These are phyloP conservation scores for Fragum fragum DNA, from an alignment of 2,888 invertebrate species.

Conservation along the genomic window DNA sequence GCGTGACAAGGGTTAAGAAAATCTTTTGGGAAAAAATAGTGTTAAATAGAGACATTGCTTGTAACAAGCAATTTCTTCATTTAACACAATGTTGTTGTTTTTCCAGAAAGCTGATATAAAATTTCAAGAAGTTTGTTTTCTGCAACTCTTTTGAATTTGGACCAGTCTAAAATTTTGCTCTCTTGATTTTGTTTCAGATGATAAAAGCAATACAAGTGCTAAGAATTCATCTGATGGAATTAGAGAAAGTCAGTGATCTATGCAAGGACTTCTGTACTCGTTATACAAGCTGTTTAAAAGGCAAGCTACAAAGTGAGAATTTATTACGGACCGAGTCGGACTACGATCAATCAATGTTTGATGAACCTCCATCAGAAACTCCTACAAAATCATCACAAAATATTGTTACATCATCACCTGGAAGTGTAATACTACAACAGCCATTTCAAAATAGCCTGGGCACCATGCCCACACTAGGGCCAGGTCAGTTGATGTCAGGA, in stretches of 20 bases:
- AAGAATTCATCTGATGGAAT: conserved; percentile 95
- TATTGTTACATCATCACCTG: conserved; percentile 60
- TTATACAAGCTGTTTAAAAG: conserved; percentile 95
- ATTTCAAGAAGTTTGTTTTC: no score
- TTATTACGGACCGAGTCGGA: conserved; percentile 81
- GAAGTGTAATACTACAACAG: conserved; percentile 81
- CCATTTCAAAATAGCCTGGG: conserved; percentile 77
- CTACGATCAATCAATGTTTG: conserved; percentile 74
- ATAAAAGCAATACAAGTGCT: conserved; percentile 96
- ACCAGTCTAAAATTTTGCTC: no score
- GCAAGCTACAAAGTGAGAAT: conserved; percentile 87
- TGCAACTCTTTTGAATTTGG: no score
- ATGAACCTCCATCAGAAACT: conserved; percentile 67
- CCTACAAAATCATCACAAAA: conserved; percentile 61
- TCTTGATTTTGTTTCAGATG: conserved; percentile 91
- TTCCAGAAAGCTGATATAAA: no score
- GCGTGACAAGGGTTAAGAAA: no score
- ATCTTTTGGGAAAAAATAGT: no score
- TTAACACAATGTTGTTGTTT: conserved; percentile 9
- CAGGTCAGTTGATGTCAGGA: conserved; percentile 86
- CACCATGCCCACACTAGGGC: conserved; percentile 84
- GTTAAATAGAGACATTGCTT: no score
- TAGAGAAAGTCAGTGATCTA: conserved; percentile 97
- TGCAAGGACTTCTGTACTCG: conserved; percentile 98
- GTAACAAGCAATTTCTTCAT: conserved; percentile 11